phyloP scores from a whole-genome alignment of 2,113 vertebrate species.

The Corydoras sp. region DNA sequence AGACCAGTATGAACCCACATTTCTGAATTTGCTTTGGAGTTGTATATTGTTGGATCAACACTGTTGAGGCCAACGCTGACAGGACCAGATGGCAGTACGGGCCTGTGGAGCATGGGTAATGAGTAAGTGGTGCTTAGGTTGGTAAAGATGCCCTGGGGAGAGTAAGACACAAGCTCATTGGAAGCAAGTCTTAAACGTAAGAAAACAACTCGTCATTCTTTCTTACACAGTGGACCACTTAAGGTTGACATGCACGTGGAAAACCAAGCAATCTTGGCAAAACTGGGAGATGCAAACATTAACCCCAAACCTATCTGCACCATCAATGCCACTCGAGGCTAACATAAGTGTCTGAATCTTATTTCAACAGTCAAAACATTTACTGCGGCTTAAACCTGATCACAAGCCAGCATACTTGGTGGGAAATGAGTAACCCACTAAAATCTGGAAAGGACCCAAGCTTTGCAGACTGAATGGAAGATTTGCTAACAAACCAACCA shows the following conservation, averaged over 20 bases:
- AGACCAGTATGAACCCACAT: background rate
- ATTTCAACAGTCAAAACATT: slow-evolving; percentile 30
- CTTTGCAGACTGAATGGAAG: slow-evolving; percentile 7
- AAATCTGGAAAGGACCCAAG: slow-evolving; percentile 7
- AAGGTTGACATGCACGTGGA: no score
- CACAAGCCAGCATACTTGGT: slow-evolving; percentile 21
- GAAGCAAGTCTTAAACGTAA: background rate
- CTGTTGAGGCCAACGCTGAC: slow-evolving; percentile 3
- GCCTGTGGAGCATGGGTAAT: slow-evolving; percentile 4
- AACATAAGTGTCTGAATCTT: slow-evolving; percentile 3
- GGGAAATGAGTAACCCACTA: slow-evolving; percentile 24
- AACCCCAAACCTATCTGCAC: background rate
- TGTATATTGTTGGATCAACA: no score
- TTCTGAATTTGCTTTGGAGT: background rate
- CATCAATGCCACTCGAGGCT: background rate
- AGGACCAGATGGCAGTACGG: slow-evolving; percentile 28
- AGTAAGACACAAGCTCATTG: slow-evolving; percentile 25
- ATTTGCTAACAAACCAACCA: slow-evolving; percentile 5
- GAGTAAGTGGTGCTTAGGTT: slow-evolving; percentile 24
- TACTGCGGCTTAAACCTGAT: slow-evolving; percentile 17
- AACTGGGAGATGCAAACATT: background rate
- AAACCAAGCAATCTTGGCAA: background rate
- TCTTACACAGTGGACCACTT: no score
- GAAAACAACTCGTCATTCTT: background rate
- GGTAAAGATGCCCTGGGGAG: slow-evolving; percentile 30